These are phyloP conservation scores for Apostichopus japonicus DNA, from an alignment of 35 echinoderm and acorn worm species.

Conservation along the genomic window DNA sequence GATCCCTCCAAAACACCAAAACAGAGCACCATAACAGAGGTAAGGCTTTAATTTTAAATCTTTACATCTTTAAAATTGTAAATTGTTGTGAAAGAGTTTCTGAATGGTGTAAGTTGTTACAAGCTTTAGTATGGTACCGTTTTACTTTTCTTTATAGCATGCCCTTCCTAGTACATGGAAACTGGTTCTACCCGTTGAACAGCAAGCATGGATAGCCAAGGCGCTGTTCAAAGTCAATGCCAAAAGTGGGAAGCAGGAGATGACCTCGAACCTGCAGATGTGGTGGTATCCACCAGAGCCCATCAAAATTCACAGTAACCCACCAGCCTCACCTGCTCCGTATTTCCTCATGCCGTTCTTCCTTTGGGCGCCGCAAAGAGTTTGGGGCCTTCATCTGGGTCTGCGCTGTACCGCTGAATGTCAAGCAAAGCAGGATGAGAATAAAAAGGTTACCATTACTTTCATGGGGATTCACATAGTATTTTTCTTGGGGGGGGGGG, in stretches of 20 bases:
- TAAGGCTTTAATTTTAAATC: too few relatives aligned
- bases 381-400: slow-evolving; percentile 4
- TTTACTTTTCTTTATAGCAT: not conserved
- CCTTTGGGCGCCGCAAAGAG: not conserved
- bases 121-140: too few relatives aligned
- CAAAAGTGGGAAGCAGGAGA: not conserved
- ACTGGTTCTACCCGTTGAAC: not conserved
- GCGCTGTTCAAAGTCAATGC: not conserved
- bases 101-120: too few relatives aligned
- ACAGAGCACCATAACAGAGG: too few relatives aligned
- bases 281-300: slow-evolving; percentile 21
- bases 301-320: not conserved
- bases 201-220: not conserved
- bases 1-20: too few relatives aligned
- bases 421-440: not conserved
- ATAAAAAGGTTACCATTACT: too few relatives aligned
- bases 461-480: too few relatives aligned
- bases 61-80: too few relatives aligned
- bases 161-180: not conserved
- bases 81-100: too few relatives aligned
- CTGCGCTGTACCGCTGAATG: not conserved
- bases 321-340: not conserved
- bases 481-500: too few relatives aligned
- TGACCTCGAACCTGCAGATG: not conserved
- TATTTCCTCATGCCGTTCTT: not conserved